Conservation (phyloP, 2,113 vertebrate genomes). For the Peromyscus leucopus region DNA sequence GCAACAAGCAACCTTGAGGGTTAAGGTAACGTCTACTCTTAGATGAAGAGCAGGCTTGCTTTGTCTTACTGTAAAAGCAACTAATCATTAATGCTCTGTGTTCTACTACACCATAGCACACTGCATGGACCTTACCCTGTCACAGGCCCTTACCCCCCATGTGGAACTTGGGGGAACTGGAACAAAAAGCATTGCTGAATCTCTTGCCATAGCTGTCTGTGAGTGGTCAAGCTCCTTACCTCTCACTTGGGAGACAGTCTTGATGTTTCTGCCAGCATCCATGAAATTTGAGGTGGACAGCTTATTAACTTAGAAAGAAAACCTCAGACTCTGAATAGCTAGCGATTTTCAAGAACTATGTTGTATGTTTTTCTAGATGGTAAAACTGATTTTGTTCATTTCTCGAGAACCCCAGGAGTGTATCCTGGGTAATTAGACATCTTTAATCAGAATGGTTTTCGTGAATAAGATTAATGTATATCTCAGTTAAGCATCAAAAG, state of each 20-base stretch:
- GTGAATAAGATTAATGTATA: background rate
- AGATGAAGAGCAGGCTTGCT: background rate
- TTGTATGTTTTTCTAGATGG: conserved; percentile 56
- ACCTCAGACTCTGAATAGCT: background rate
- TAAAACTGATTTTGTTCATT: conserved; percentile 61
- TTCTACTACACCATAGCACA: background rate
- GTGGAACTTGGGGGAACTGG: conserved; percentile 1
- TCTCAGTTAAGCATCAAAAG: conserved; percentile 42
- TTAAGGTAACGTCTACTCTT: background rate
- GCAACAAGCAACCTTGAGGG: background rate
- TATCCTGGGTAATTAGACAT: background rate
- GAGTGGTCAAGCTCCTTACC: background rate
- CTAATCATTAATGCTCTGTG: background rate
- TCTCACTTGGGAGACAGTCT: background rate
- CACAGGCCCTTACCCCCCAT: background rate
- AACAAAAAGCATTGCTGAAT: background rate
- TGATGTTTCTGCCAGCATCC: background rate
- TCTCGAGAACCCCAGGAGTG: background rate
- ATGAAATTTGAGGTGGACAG: background rate
- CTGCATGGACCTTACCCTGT: background rate
- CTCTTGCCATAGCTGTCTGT: background rate
- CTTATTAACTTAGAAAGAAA: conserved; percentile 19
- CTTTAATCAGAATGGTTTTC: conserved; percentile 56
- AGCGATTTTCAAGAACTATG: conserved; percentile 1
- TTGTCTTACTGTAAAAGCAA: conserved; percentile 22